Evolutionary conservation across 1,140 invertebrate genomes (phyloP), one percentile per base, ranked within the genome.

Genomic region (Hydropsyche tenuis): DNA sequence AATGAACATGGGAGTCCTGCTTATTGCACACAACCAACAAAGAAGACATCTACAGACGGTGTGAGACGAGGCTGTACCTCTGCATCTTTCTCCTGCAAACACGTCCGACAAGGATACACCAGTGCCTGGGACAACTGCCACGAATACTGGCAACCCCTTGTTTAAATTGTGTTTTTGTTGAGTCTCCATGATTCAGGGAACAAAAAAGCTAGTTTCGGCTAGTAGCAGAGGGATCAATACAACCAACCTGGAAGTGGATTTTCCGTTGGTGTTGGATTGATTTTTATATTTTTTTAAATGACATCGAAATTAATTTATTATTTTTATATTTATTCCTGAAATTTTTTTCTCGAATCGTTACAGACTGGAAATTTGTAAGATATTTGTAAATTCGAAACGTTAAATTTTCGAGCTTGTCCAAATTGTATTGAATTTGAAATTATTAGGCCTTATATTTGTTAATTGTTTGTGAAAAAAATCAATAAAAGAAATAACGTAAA

Each of bases 1-100:
- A 79, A 88, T 89, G 84, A 89, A 88, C 80, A 87, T 88, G 81
- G 88, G 88, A 78, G 86, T 89, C 74, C 84, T 89, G 81, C 81
- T 89, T 69, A 85, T 89, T 73, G 87, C 85, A 79, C 87, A 88
- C 75, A 75, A 68, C 68, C 78, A 82, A 75, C 80, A 77, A n/a
- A 80, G 84, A n/a, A 80, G 81, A 14, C 85, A 85, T 75, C 83
- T 83, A 6, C 83, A 84, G 72, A 85, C 84, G 11, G 84, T 85
- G 79, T 85, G 84, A 85, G 81, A 80, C 73, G 79, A 69, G 73
- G 73, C 73, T 22, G 45, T 53, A 18, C 73, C 76, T 73, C 76
- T 73, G 73, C 73, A 66, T 20, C 46, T 70, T 18, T 69, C 69
- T 30, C 69, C 64, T 62, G 63, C 72, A 20, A 69, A 51, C 30